phyloP scores from a whole-genome alignment of 2,113 vertebrate genomes.

The Furnarius figulus region DNA sequence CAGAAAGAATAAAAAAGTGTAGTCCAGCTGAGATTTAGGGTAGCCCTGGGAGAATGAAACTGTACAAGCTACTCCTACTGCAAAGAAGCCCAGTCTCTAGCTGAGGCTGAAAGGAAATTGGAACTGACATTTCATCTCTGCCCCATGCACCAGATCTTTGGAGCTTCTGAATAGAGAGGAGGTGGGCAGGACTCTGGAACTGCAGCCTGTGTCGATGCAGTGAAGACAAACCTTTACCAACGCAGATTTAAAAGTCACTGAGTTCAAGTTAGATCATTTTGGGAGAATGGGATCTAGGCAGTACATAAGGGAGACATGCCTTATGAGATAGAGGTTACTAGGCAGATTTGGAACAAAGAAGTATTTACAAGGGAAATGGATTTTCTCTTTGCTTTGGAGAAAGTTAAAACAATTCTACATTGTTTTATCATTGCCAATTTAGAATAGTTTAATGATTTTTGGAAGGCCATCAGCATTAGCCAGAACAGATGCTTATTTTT shows the following conservation, averaged over 20 bases:
- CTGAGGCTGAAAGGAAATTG: not conserved
- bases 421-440: not conserved
- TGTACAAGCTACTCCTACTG: not conserved
- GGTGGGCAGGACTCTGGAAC: not conserved
- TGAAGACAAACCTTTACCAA: not conserved
- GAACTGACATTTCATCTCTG: not conserved
- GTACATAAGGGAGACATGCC: not conserved
- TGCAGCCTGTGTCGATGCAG: not conserved
- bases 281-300: not conserved
- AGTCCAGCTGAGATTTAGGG: not conserved
- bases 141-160: not conserved
- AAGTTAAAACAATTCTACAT: not conserved
- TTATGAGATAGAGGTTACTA: not conserved
- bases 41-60: not conserved
- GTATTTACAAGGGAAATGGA: not conserved
- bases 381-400: conserved; percentile 34
- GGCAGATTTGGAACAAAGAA: not conserved
- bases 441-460: conserved; percentile 48
- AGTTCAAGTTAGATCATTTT: not conserved
- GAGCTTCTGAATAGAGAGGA: not conserved
- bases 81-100: not conserved
- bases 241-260: not conserved
- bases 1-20: not conserved
- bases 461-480: conserved; percentile 14
- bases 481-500: conserved; percentile 31